Evolutionary conservation across 2,888 invertebrate genomes (phyloP).

Genomic region (Nycteola revayana): DNA sequence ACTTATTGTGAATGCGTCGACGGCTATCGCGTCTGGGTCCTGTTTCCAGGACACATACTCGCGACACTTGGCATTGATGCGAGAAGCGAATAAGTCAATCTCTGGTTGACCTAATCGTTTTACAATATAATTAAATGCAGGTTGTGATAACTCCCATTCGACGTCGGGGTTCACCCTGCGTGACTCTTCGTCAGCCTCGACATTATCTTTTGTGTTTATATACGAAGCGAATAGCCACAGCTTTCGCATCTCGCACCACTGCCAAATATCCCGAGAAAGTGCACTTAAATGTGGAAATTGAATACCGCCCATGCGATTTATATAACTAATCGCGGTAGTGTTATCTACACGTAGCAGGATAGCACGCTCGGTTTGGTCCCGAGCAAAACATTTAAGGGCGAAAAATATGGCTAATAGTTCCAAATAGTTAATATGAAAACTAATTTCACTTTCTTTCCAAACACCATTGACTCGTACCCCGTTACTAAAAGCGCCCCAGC

Average conservation of each 20-base stretch:
- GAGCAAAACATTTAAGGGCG: conserved; percentile 4
- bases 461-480: conserved; percentile 1
- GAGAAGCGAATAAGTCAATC: conserved; percentile 1
- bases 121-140: conserved; percentile 1
- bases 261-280: conserved; percentile 11
- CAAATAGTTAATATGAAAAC: conserved; percentile 7
- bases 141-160: conserved; percentile 4
- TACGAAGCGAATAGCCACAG: conserved; percentile 9
- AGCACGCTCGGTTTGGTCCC: not conserved
- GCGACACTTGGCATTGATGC: conserved; percentile 1
- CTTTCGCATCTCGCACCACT: conserved; percentile 17
- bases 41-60: conserved; percentile 3
- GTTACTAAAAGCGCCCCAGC: conserved; percentile 8
- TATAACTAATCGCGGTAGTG: conserved; percentile 16
- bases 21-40: conserved; percentile 2
- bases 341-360: conserved; percentile 15
- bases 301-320: conserved; percentile 15
- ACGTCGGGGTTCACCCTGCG: conserved; percentile 4
- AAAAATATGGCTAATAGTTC: conserved; percentile 8
- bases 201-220: conserved; percentile 2
- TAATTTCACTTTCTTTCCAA: conserved; percentile 6
- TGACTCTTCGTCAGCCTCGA: conserved; percentile 2
- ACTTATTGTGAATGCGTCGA: conserved; percentile 6
- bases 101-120: not conserved
- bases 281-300: conserved; percentile 14